phyloP scores from a whole-genome alignment of 2,797 vertebrate species.

The Phaenicophaeus curvirostris region DNA sequence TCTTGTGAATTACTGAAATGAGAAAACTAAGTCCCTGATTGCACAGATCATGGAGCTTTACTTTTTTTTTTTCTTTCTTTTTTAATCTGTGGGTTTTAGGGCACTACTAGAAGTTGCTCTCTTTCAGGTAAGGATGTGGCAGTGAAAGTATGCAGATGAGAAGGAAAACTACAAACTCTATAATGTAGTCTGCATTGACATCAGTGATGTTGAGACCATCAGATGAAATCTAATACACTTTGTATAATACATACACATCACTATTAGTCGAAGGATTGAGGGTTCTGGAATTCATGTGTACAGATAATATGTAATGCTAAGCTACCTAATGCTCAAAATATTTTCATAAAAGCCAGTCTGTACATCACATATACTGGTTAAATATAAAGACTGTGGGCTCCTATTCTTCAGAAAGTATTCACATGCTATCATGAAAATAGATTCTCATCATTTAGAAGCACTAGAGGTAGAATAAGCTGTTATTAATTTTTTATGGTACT shows the following conservation, averaged over 20 bases:
- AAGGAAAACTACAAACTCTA: neutral
- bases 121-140: neutral
- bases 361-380: constrained; percentile 15
- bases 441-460: constrained; percentile 42
- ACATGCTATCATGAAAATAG: constrained; percentile 30
- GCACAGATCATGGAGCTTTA: neutral
- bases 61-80: neutral
- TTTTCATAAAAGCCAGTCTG: constrained; percentile 24
- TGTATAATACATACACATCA: neutral
- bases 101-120: neutral
- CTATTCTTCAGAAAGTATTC: constrained; percentile 1
- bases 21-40: neutral
- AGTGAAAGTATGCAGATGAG: neutral
- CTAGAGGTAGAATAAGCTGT: constrained; percentile 57
- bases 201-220: neutral
- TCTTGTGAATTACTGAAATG: neutral
- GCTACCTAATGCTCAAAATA: constrained; percentile 42
- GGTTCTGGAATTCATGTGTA: constrained; percentile 6
- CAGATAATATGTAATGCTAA: neutral
- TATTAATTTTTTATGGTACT: constrained; percentile 52
- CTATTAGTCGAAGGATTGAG: neutral
- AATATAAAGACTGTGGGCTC: constrained; percentile 30
- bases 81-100: neutral
- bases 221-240: neutral
- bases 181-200: neutral